phyloP scores from a whole-genome alignment of 2,888 invertebrate genomes.

The Drosophila greeni region DNA sequence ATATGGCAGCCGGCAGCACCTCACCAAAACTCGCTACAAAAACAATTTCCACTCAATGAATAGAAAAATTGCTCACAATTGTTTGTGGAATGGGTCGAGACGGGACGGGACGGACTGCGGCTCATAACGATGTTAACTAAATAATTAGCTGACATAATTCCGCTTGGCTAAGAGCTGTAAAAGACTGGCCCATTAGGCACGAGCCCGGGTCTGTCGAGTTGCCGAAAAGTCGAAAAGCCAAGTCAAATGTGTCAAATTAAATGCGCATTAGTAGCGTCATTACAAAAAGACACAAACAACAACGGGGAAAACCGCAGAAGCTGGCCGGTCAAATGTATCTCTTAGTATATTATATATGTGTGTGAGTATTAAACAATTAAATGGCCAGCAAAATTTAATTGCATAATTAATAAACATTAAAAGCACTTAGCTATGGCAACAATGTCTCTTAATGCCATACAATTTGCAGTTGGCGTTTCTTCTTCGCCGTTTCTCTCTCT shows the following conservation, averaged over 20 bases:
- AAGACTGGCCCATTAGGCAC: slow-evolving; percentile 65
- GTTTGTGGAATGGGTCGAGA: slow-evolving; percentile 41
- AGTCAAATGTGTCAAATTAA: slow-evolving; percentile 73
- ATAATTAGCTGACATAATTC: slow-evolving; percentile 73
- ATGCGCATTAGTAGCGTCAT: slow-evolving; percentile 73
- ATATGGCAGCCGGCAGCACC: slow-evolving; percentile 24
- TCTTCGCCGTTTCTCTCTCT: slow-evolving; percentile 5
- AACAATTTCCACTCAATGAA: slow-evolving; percentile 73
- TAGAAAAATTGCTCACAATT: slow-evolving; percentile 73
- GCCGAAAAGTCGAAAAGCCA: slow-evolving; percentile 59
- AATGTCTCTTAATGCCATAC: slow-evolving; percentile 69
- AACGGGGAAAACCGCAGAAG: slow-evolving; percentile 33
- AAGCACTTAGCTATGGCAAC: slow-evolving; percentile 71
- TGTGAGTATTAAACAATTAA: slow-evolving; percentile 64
- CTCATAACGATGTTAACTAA: slow-evolving; percentile 66
- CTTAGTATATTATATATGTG: slow-evolving; percentile 22
- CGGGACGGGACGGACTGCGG: slow-evolving; percentile 4
- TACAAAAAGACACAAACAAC: slow-evolving; percentile 47
- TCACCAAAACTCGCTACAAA: slow-evolving; percentile 44
- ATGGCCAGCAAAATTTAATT: slow-evolving; percentile 73
- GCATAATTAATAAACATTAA: slow-evolving; percentile 75
- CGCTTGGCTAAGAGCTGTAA: slow-evolving; percentile 61
- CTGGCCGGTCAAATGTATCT: slow-evolving; percentile 26
- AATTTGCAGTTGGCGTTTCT: slow-evolving; percentile 61
- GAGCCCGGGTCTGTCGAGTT: slow-evolving; percentile 40